phyloP scores from a whole-genome alignment of 1,140 invertebrate genomes.

The Hylaeus volcanicus region DNA sequence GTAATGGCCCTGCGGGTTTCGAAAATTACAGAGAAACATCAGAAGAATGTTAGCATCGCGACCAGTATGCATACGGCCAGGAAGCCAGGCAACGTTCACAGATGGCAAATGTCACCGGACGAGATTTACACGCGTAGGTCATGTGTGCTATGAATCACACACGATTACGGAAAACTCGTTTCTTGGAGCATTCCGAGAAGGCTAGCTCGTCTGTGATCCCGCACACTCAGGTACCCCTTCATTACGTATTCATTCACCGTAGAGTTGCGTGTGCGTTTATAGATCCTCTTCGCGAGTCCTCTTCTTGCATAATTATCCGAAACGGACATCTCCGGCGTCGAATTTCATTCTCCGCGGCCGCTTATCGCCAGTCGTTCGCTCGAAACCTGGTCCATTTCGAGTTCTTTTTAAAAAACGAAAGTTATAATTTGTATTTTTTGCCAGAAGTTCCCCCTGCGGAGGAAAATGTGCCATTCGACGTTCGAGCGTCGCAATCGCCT shows the following conservation, averaged over 20 bases:
- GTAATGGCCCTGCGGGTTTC: neutral
- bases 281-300: neutral
- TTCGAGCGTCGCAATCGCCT: too few relatives aligned
- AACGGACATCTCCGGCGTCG: neutral
- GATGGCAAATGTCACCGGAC: constrained; percentile 31
- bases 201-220: neutral
- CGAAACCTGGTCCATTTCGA: too few relatives aligned
- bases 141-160: constrained; percentile 49
- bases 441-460: too few relatives aligned
- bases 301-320: neutral
- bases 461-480: too few relatives aligned
- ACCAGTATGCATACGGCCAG: constrained; percentile 9
- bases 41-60: neutral
- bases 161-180: constrained; percentile 44
- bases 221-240: neutral
- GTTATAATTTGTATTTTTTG: too few relatives aligned
- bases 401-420: too few relatives aligned
- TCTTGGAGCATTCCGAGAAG: constrained; percentile 5
- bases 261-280: neutral
- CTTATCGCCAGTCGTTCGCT: neutral
- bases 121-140: constrained; percentile 49
- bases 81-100: constrained; percentile 11
- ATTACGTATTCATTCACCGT: constrained; percentile 20
- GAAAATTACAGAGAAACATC: neutral
- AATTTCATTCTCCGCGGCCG: neutral